These are phyloP conservation scores for Nemotelus nigrinus DNA, from an alignment of 2,888 invertebrate genomes.

Conservation along the genomic window DNA sequence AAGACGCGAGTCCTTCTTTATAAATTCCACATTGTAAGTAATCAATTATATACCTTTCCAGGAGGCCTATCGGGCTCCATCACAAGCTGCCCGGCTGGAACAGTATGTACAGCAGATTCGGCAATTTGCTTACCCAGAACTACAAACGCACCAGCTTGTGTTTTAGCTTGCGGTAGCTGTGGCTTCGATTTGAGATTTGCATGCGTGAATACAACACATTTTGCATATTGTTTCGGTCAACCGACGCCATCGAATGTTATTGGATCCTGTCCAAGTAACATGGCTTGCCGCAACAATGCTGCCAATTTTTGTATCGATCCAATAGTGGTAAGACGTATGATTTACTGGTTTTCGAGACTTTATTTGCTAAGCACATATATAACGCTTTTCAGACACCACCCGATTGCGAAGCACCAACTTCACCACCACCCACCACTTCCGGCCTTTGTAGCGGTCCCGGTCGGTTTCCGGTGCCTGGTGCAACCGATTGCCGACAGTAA, in stretches of 20 bases:
- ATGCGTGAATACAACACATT: neutral
- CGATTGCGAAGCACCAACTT: neutral
- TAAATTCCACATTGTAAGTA: neutral
- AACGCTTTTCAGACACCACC: neutral
- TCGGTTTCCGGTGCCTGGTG: slow-evolving; percentile 14
- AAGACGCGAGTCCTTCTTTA: too few relatives aligned
- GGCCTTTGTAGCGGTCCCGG: slow-evolving; percentile 9
- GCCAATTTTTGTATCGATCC: slow-evolving; percentile 15
- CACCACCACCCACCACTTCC: neutral
- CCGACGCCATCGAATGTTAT: neutral
- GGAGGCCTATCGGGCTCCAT: neutral
- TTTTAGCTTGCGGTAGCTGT: neutral
- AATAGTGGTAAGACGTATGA: neutral
- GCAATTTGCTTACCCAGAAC: neutral
- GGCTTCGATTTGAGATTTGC: neutral
- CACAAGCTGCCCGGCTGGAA: neutral
- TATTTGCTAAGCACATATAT: neutral
- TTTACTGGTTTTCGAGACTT: neutral
- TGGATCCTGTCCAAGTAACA: neutral
- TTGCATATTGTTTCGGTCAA: neutral
- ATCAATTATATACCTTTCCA: neutral
- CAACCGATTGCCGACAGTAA: slow-evolving; percentile 9
- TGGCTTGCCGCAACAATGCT: slow-evolving; percentile 8
- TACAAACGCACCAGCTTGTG: neutral
- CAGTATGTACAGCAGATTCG: neutral